Evolutionary conservation across 2,888 invertebrate genomes (phyloP).

Genomic region (Leptura quadrifasciata): DNA sequence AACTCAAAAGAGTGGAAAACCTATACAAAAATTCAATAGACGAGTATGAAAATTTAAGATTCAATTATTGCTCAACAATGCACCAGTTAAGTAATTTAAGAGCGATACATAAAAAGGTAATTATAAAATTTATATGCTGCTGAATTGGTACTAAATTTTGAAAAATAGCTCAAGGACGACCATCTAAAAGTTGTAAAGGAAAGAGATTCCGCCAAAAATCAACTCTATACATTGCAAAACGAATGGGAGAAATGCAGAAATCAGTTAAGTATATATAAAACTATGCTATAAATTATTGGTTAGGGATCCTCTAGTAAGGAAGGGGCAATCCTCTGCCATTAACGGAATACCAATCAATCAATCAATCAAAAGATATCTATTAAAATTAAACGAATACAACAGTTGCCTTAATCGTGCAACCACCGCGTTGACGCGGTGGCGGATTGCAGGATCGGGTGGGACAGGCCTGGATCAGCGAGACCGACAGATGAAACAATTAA

Average conservation of each 20-base stretch:
- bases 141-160: slow-evolving; percentile 2
- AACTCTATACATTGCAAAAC: background rate
- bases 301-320: too few relatives aligned
- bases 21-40: slow-evolving; percentile 47
- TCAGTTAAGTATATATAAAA: slow-evolving; percentile 44
- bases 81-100: slow-evolving; percentile 50
- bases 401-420: too few relatives aligned
- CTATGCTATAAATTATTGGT: background rate
- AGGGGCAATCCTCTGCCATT: too few relatives aligned
- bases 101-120: slow-evolving; percentile 50
- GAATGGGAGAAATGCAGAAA: slow-evolving; percentile 31
- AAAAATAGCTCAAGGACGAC: slow-evolving; percentile 38
- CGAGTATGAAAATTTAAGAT: slow-evolving; percentile 50
- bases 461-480: too few relatives aligned
- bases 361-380: too few relatives aligned
- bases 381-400: too few relatives aligned
- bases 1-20: slow-evolving; percentile 50
- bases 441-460: too few relatives aligned
- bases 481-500: too few relatives aligned
- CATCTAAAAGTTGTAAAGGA: slow-evolving; percentile 22
- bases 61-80: slow-evolving; percentile 44
- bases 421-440: too few relatives aligned
- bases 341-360: too few relatives aligned
- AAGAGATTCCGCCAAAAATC: background rate
- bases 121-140: background rate